These are phyloP conservation scores for Trididemnum miniatum DNA, from an alignment of 23 tunicate genomes.

Conservation along the genomic window DNA sequence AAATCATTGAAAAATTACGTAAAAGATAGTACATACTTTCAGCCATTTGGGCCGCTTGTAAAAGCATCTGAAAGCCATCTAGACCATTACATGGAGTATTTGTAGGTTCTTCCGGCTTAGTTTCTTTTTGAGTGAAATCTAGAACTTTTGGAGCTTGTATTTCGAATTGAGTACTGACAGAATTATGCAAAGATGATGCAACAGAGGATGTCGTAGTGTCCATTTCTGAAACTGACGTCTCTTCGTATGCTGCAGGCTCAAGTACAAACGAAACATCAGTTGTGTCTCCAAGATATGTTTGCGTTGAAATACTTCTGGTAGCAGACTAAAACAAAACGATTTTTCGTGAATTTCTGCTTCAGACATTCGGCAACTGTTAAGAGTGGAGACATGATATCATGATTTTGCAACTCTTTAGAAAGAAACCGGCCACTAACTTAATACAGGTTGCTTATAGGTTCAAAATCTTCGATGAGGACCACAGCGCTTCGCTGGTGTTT, in stretches of 20 bases:
- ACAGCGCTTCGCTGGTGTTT: too few relatives aligned
- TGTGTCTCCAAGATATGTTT: not conserved
- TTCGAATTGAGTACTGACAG: constrained; percentile 12
- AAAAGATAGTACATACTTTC: not conserved
- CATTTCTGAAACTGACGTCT: constrained; percentile 10
- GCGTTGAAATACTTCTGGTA: constrained; percentile 15
- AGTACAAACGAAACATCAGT: constrained; percentile 3
- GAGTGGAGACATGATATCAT: too few relatives aligned
- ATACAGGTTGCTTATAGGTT: too few relatives aligned
- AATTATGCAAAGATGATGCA: not conserved
- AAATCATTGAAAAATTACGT: too few relatives aligned
- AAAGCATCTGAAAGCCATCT: constrained; percentile 51
- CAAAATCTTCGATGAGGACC: too few relatives aligned
- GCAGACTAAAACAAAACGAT: not conserved
- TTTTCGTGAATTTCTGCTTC: too few relatives aligned
- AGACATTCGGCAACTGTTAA: too few relatives aligned
- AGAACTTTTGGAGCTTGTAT: not conserved
- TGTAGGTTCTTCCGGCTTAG: too few relatives aligned
- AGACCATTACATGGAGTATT: not conserved
- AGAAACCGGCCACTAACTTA: too few relatives aligned
- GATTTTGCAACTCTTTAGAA: too few relatives aligned
- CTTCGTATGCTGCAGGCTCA: constrained; percentile 40
- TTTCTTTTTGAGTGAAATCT: not conserved
- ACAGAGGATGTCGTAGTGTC: not conserved
- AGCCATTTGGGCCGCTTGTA: constrained; percentile 55